Conservation (phyloP, 2,888 invertebrate species). For the Polyommatus icarus region DNA sequence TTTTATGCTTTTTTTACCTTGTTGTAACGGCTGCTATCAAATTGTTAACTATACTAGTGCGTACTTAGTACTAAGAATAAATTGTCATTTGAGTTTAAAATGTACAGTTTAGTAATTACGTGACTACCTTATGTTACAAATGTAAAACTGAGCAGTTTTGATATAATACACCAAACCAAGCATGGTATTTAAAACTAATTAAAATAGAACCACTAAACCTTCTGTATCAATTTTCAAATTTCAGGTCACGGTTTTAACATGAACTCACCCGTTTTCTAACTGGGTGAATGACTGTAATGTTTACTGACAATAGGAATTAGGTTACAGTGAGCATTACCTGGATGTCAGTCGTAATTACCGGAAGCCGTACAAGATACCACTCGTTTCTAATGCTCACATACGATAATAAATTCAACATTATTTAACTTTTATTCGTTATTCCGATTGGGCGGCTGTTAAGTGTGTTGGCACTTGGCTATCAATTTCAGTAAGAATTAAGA, state of each 20-base stretch:
- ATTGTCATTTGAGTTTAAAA: too few species aligned
- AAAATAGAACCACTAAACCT: not conserved
- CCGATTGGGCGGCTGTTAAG: too few species aligned
- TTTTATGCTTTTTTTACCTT: too few species aligned
- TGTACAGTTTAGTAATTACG: too few species aligned
- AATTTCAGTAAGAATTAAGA: too few species aligned
- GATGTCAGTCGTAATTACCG: constrained; percentile 14
- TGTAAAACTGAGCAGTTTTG: too few species aligned
- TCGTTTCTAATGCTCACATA: not conserved
- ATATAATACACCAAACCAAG: too few species aligned
- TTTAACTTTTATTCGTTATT: not conserved
- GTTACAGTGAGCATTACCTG: constrained; percentile 21
- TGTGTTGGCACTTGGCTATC: too few species aligned
- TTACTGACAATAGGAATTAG: constrained; percentile 23
- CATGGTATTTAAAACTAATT: not conserved
- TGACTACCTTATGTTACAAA: too few species aligned
- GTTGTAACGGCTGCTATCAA: too few species aligned
- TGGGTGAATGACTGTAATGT: constrained; percentile 18
- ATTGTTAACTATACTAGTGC: too few species aligned
- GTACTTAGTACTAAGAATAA: too few species aligned
- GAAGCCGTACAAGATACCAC: constrained; percentile 25
- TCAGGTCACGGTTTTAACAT: not conserved
- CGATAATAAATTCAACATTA: not conserved
- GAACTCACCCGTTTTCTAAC: not conserved
- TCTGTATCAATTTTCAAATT: not conserved